Percentiles rank a stretch among this genome's conserved stretches.
phyloP scores from a whole-genome alignment of 2,888 invertebrate genomes.

The Allophyes oxyacanthae region DNA sequence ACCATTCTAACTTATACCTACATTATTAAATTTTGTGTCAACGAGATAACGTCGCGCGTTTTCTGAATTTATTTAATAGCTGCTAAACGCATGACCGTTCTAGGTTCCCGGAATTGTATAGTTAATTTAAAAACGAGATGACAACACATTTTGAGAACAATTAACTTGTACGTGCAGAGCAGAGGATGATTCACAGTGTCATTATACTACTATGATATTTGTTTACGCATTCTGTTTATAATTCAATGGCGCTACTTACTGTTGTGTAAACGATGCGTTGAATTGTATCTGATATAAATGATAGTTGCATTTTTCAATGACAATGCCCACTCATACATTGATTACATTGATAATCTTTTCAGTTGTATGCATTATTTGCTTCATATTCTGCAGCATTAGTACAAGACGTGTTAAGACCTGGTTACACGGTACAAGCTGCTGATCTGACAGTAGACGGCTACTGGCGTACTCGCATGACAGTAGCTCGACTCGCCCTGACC shows the following conservation, averaged over 20 bases:
- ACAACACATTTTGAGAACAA: constrained; percentile 12
- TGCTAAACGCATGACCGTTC: constrained; percentile 10
- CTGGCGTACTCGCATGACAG: no score
- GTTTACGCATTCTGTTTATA: constrained; percentile 52
- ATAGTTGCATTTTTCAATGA: constrained; percentile 50
- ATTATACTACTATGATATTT: constrained; percentile 49
- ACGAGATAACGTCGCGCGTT: constrained; percentile 4
- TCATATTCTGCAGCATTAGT: constrained; percentile 9
- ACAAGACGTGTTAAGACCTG: constrained; percentile 4
- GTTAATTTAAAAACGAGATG: constrained; percentile 28
- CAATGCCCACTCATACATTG: constrained; percentile 20
- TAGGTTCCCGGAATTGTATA: constrained; percentile 23
- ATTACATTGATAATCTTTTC: constrained; percentile 20
- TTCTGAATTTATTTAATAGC: constrained; percentile 2
- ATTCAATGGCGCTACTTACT: constrained; percentile 47
- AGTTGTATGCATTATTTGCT: constrained; percentile 21
- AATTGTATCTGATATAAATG: constrained; percentile 41
- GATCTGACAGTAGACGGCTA: no score
- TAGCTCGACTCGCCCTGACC: no score
- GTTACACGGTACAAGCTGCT: no score
- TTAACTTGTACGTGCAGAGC: constrained; percentile 18
- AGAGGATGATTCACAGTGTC: constrained; percentile 36
- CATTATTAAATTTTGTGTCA: constrained; percentile 8
- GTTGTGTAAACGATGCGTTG: constrained; percentile 30
- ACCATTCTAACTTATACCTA: constrained; percentile 1